Evolutionary conservation across 2,113 vertebrate species (phyloP), one percentile per base, ranked within the genome.

Genomic region (Eublepharis macularius): DNA sequence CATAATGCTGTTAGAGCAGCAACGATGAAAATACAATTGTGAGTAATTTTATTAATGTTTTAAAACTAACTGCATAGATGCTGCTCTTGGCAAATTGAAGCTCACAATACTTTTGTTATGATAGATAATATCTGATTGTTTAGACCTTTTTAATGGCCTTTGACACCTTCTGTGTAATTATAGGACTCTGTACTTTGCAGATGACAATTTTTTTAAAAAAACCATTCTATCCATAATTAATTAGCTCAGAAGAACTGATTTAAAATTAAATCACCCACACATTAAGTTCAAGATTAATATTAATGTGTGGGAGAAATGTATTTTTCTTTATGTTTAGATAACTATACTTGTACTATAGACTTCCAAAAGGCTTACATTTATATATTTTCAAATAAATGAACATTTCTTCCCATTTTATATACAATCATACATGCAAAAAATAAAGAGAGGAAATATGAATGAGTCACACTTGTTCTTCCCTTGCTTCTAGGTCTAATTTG

Each of bases 101-200:
- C 54, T 10, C 29, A 78, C 26, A 79, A 60, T 34, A 79, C 9
- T 82, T 70, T 74, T 80, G 68, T 80, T 85, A 73, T 80, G 68
- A 85, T 63, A 80, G 49, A 73, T 80, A 73, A 73, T 63, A 85
- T 63, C 49, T 85, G 41, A 47, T 85, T 80, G 13, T 47, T 85
- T 85, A 73, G 51, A 72, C 68, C 39, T 80, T 63, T 85, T 54
- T 47, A 79, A 32, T 85, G 39, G 41, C 41, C 76, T 36, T 85
- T 80, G 36, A 65, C 77, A 80, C 13, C 2, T 76, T 51, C 63
- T 51, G 26, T 29, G n/a, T 68, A 77, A 77, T 76, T 76, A 51
- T 34, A 84, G 45, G 74, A 84, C 13, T 68, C 84, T 80, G 54
- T 29, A 72, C 45, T 57, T 32, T 34, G n/a, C 51, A 79, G 54